phyloP scores from a whole-genome alignment of 2,797 vertebrate species.

The Micropoecilia bifurca region DNA sequence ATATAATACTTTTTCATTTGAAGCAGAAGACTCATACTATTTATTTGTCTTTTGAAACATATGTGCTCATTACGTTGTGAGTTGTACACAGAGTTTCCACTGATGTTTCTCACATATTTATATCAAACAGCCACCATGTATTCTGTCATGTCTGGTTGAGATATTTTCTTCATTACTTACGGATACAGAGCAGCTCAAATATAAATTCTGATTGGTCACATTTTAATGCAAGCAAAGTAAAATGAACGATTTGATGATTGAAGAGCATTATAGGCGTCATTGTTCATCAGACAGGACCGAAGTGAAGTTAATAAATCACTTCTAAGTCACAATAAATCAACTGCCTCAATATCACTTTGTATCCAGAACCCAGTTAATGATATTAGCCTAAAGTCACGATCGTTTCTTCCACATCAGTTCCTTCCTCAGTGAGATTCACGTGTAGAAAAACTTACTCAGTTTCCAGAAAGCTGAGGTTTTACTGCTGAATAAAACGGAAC shows the following conservation, averaged over 20 bases:
- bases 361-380: conserved; percentile 8
- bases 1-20: neutral
- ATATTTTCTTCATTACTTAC: conserved; percentile 9
- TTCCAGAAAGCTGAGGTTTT: conserved; percentile 44
- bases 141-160: conserved; percentile 10
- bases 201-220: conserved; percentile 37
- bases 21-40: neutral
- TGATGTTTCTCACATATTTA: conserved; percentile 7
- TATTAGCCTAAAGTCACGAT: conserved; percentile 15
- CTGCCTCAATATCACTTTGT: neutral
- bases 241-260: conserved; percentile 34
- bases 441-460: conserved; percentile 22
- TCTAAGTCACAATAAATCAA: conserved; percentile 14
- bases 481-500: conserved; percentile 37
- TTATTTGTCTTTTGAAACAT: conserved; percentile 31
- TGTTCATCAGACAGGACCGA: conserved; percentile 23
- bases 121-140: neutral
- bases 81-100: conserved; percentile 4
- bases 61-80: conserved; percentile 6
- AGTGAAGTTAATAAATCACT: conserved; percentile 22
- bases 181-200: conserved; percentile 10
- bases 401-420: neutral
- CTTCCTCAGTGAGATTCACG: conserved; percentile 6
- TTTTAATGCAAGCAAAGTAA: conserved; percentile 30
- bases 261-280: conserved; percentile 25